phyloP scores from a whole-genome alignment of 2,797 vertebrate species.

The Hirundo rustica region DNA sequence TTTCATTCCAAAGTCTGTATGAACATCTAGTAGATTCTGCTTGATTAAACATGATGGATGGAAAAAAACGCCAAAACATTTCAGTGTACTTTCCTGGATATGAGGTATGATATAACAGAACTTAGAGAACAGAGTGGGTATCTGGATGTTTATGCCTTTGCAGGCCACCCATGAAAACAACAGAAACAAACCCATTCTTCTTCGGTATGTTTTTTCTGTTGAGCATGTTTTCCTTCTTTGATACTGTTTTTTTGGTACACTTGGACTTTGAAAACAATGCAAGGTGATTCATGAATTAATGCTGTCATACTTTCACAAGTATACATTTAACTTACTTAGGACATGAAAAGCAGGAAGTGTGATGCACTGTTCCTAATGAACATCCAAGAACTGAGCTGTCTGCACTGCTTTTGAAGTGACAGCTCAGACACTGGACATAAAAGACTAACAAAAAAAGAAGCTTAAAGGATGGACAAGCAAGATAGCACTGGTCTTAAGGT shows the following conservation, averaged over 20 bases:
- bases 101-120: not conserved
- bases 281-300: not conserved
- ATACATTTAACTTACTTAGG: not conserved
- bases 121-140: not conserved
- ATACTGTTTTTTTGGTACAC: not conserved
- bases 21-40: not conserved
- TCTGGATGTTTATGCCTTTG: not conserved
- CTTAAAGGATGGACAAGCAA: constrained; percentile 9
- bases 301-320: not conserved
- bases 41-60: not conserved
- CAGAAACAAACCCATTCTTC: not conserved
- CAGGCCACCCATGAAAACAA: not conserved
- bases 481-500: not conserved
- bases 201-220: not conserved
- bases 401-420: not conserved
- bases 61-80: not conserved
- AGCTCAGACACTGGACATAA: not conserved
- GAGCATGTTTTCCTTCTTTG: not conserved
- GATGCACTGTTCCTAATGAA: not conserved
- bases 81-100: not conserved
- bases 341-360: not conserved
- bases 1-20: not conserved
- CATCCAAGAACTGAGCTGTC: not conserved
- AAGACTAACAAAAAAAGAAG: not conserved
- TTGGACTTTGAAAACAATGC: not conserved